phyloP scores from a whole-genome alignment of 2,888 invertebrate species.

The Acleris laterana region DNA sequence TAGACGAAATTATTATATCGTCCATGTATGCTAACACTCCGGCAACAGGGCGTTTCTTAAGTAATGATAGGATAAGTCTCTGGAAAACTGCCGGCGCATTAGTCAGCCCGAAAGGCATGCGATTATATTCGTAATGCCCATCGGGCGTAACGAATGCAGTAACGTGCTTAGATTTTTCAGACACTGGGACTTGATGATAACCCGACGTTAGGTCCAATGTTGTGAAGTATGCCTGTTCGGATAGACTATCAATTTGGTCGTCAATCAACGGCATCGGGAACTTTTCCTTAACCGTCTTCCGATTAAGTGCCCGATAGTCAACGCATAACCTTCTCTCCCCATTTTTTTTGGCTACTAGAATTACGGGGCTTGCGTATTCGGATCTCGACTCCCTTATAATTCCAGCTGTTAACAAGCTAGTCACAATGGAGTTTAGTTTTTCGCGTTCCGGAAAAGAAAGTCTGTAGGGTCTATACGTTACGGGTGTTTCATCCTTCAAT shows the following conservation, averaged over 20 bases:
- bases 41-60: not conserved
- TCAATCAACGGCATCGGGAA: constrained; percentile 15
- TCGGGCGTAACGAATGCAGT: too few species aligned
- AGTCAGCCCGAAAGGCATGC: constrained; percentile 36
- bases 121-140: too few species aligned
- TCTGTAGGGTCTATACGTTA: not conserved
- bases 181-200: not conserved
- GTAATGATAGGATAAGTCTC: constrained; percentile 1
- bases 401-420: constrained; percentile 5
- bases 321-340: constrained; percentile 8
- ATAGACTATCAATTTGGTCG: not conserved
- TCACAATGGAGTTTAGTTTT: not conserved
- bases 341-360: constrained; percentile 13
- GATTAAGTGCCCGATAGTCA: constrained; percentile 10
- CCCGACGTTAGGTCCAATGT: not conserved
- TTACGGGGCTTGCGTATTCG: constrained; percentile 14
- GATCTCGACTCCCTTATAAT: constrained; percentile 19
- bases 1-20: constrained; percentile 30
- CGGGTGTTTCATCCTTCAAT: not conserved
- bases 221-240: not conserved
- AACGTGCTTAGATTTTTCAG: not conserved
- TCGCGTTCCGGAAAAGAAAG: not conserved
- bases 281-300: constrained; percentile 15
- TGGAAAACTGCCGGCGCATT: constrained; percentile 37
- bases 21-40: constrained; percentile 38